Conservation (phyloP, 2,113 vertebrate species). For the Leiothrix lutea region DNA sequence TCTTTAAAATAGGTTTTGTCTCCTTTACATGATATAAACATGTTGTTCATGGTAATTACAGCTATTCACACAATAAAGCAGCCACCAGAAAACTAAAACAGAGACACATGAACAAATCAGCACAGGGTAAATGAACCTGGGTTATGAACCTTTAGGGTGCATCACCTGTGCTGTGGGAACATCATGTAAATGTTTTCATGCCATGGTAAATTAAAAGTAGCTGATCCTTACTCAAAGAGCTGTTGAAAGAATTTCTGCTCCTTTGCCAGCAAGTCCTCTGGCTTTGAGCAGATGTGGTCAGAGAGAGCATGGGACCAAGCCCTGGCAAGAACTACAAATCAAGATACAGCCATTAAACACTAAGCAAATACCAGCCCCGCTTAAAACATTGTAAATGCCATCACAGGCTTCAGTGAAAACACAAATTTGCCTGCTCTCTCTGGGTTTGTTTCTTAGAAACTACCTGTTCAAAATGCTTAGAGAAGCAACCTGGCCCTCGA, state of each 20-base stretch:
- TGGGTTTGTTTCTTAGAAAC: not conserved
- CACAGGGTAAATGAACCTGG: not conserved
- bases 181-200: not conserved
- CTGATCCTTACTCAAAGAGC: slow-evolving; percentile 35
- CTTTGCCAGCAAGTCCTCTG: slow-evolving; percentile 17
- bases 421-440: not conserved
- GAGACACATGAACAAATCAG: not conserved
- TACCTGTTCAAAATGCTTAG: not conserved
- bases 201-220: slow-evolving; percentile 22
- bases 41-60: not conserved
- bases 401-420: not conserved
- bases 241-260: slow-evolving; percentile 32
- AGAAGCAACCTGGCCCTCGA: not conserved
- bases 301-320: not conserved
- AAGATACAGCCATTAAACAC: not conserved
- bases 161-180: slow-evolving; percentile 7
- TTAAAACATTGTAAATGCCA: not conserved
- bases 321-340: not conserved
- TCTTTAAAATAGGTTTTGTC: not conserved
- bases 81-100: not conserved
- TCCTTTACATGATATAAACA: not conserved
- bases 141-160: slow-evolving; percentile 12
- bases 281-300: slow-evolving; percentile 34
- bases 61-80: not conserved
- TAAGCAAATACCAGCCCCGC: not conserved